A percentile compares a stretch with the other conserved stretches of the same genome.
Conservation (phyloP, 2,113 vertebrate species). For the Polypterus bichir region DNA sequence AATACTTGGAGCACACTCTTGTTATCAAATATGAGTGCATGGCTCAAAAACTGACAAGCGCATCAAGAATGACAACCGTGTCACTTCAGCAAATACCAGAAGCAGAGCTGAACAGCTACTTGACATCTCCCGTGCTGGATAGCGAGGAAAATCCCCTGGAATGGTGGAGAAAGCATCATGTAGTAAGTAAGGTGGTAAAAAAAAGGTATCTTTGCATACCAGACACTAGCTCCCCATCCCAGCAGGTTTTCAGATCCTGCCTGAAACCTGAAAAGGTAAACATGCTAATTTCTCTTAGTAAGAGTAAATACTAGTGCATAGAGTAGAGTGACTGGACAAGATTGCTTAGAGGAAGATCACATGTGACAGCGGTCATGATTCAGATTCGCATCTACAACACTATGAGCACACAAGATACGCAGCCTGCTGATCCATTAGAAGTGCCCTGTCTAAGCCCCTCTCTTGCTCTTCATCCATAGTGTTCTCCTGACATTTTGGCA, state of each 20-base stretch:
- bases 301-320: conserved; percentile 1
- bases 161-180: too few species aligned
- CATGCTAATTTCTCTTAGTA: conserved; percentile 8
- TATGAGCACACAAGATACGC: conserved; percentile 7
- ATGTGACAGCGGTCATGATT: conserved; percentile 7
- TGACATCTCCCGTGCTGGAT: too few species aligned
- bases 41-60: too few species aligned
- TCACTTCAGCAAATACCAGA: too few species aligned
- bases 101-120: too few species aligned
- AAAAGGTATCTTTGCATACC: too few species aligned
- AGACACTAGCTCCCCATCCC: too few species aligned
- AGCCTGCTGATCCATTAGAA: conserved; percentile 3
- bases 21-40: too few species aligned
- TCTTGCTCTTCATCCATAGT: conserved; percentile 3
- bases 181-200: too few species aligned
- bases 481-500: conserved; percentile 2
- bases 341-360: not conserved
- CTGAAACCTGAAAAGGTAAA: conserved; percentile 8
- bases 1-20: too few species aligned
- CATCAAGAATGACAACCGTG: too few species aligned
- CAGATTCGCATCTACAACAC: not conserved
- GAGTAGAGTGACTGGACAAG: not conserved
- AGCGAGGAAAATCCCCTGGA: too few species aligned
- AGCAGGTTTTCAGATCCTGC: not conserved
- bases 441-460: conserved; percentile 5